Evolutionary conservation across 2,797 vertebrate genomes (phyloP).

Genomic region (Neosilurus mollespiculum): DNA sequence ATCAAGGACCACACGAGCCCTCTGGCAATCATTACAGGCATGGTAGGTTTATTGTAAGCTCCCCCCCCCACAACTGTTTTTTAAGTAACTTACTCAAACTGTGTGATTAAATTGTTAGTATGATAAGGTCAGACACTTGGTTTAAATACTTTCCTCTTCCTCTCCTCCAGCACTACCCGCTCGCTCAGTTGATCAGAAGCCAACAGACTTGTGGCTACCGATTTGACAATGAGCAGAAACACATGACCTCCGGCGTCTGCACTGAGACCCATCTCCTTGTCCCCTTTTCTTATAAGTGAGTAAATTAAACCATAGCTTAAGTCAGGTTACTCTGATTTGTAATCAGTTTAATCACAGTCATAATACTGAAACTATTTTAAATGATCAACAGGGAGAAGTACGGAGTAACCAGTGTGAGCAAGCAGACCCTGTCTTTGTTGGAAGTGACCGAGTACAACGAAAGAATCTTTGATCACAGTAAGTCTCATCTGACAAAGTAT

Average conservation of each 20-base stretch:
- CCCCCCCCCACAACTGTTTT: neutral
- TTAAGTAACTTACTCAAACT: neutral
- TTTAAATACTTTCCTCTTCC: conserved; percentile 6
- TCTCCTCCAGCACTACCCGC: conserved; percentile 73
- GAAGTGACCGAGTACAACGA: conserved; percentile 79
- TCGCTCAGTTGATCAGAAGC: conserved; percentile 83
- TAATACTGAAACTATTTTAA: neutral
- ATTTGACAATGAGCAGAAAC: conserved; percentile 83
- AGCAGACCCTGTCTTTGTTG: conserved; percentile 83
- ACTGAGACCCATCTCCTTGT: conserved; percentile 87
- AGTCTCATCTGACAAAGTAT: conserved; percentile 39
- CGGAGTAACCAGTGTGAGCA: conserved; percentile 80
- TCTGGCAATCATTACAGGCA: conserved; percentile 84
- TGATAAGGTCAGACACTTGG: neutral
- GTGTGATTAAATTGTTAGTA: neutral
- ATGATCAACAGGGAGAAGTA: conserved; percentile 73
- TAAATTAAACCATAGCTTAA: conserved; percentile 23
- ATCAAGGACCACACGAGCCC: conserved; percentile 82
- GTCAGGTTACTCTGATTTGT: neutral
- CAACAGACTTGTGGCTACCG: conserved; percentile 88
- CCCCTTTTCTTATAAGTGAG: conserved; percentile 86
- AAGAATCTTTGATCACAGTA: conserved; percentile 83
- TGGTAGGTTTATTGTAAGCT: conserved; percentile 72
- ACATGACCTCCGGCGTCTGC: conserved; percentile 83
- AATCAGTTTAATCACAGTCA: neutral